phyloP scores from a whole-genome alignment of 2,797 vertebrate genomes.

The Ptychadena robeensis region DNA sequence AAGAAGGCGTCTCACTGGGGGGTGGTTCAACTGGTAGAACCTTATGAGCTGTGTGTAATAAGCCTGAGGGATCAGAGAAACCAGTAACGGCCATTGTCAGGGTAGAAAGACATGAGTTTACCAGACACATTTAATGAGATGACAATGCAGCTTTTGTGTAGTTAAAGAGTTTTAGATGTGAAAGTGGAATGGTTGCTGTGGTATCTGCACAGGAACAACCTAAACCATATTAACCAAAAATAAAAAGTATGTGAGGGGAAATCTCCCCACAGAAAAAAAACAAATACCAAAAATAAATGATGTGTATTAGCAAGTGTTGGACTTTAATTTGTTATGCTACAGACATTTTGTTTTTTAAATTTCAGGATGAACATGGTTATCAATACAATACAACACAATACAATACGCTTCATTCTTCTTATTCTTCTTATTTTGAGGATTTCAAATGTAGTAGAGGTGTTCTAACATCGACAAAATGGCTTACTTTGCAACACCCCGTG shows the following conservation, averaged over 20 bases:
- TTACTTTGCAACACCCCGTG: too few species aligned
- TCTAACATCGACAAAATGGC: too few species aligned
- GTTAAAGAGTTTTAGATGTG: not conserved
- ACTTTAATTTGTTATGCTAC: too few species aligned
- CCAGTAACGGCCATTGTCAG: constrained; percentile 24
- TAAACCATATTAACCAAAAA: not conserved
- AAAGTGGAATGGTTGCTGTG: constrained; percentile 4
- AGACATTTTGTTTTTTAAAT: too few species aligned
- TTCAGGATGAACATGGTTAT: too few species aligned
- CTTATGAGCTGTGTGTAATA: constrained; percentile 18
- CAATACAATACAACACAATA: too few species aligned
- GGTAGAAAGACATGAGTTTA: constrained; percentile 14
- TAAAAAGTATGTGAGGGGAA: not conserved
- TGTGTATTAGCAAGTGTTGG: too few species aligned
- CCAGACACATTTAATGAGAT: not conserved
- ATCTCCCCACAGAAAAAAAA: too few species aligned
- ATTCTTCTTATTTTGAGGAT: too few species aligned
- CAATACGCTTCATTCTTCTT: too few species aligned
- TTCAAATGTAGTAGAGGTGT: too few species aligned
- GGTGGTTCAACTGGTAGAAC: constrained; percentile 35
- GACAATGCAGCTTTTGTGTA: constrained; percentile 41
- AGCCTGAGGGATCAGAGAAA: constrained; percentile 38
- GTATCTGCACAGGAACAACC: not conserved
- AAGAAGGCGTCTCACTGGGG: constrained; percentile 14
- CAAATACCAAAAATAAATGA: too few species aligned